phyloP scores from a whole-genome alignment of 2,888 invertebrate genomes.

The Eutolmus rufibarbis region DNA sequence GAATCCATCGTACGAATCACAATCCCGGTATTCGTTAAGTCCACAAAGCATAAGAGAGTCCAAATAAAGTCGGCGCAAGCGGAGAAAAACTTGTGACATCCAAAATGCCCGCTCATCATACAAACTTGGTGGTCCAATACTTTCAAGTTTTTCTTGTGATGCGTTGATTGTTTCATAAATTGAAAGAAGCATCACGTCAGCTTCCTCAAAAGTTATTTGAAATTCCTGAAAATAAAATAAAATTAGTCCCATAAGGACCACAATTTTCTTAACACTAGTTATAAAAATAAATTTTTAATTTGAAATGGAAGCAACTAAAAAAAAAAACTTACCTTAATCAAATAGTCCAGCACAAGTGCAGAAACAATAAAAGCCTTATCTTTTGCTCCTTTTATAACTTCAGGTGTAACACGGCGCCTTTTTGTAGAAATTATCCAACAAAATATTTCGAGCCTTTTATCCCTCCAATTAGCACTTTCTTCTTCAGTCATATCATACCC shows the following conservation, averaged over 20 bases:
- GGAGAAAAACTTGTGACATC: slow-evolving; percentile 40
- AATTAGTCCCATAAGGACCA: too few species aligned
- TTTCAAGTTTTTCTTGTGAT: background rate
- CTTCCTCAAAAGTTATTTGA: slow-evolving; percentile 45
- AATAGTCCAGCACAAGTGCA: slow-evolving; percentile 21
- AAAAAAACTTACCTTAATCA: slow-evolving; percentile 34
- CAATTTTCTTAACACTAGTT: background rate
- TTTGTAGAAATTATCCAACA: slow-evolving; percentile 33
- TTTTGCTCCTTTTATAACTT: background rate
- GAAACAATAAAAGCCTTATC: slow-evolving; percentile 37
- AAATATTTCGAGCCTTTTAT: slow-evolving; percentile 17
- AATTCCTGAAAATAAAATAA: background rate
- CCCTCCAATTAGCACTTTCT: background rate
- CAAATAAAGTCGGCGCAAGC: slow-evolving; percentile 5
- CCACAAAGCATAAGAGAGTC: slow-evolving; percentile 41
- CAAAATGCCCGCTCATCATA: slow-evolving; percentile 41
- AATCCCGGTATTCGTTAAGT: slow-evolving; percentile 12
- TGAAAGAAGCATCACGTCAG: slow-evolving; percentile 42
- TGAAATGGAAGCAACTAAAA: background rate
- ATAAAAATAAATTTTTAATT: background rate
- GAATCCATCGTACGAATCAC: slow-evolving; percentile 41
- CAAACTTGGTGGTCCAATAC: slow-evolving; percentile 23
- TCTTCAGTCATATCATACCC: background rate
- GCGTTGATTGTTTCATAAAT: slow-evolving; percentile 22
- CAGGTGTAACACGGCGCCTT: background rate